phyloP scores from a whole-genome alignment of 1,140 invertebrate species.

The Hypsibius dujardini region DNA sequence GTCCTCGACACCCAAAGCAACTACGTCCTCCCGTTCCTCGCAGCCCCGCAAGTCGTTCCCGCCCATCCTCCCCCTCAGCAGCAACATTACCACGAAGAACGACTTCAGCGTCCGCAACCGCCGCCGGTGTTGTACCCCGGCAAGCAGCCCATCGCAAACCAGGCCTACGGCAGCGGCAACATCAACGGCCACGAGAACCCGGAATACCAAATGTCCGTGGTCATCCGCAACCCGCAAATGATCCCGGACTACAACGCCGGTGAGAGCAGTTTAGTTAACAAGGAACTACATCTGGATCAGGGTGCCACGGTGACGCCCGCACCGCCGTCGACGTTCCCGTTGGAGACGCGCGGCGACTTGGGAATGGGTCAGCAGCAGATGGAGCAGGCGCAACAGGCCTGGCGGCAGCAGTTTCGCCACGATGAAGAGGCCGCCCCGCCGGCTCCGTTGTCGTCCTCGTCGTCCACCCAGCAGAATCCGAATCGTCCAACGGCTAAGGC shows the following conservation, averaged over 20 bases:
- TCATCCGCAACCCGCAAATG: conserved; percentile 10
- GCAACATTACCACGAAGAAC: background rate
- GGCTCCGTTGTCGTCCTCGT: background rate
- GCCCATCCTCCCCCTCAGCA: background rate
- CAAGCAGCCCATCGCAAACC: background rate
- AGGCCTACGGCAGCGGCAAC: background rate
- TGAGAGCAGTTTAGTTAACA: background rate
- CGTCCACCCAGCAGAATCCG: no score
- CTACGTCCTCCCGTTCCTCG: conserved; percentile 3
- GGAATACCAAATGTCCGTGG: conserved; percentile 13
- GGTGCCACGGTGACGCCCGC: background rate
- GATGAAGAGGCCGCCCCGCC: background rate
- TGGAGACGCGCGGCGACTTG: background rate
- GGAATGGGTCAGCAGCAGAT: background rate
- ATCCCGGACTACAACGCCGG: conserved; percentile 2
- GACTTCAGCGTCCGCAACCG: background rate
- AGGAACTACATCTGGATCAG: background rate
- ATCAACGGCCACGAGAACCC: conserved; percentile 16
- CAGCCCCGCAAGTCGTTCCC: background rate
- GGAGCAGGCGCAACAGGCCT: background rate
- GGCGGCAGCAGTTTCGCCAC: background rate
- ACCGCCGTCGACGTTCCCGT: background rate
- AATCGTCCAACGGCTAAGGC: no score
- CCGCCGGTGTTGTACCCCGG: conserved; percentile 15
- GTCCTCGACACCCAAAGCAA: background rate